These are phyloP conservation scores for Peromyscus leucopus DNA, from an alignment of 2,113 vertebrate species.

Conservation along the genomic window DNA sequence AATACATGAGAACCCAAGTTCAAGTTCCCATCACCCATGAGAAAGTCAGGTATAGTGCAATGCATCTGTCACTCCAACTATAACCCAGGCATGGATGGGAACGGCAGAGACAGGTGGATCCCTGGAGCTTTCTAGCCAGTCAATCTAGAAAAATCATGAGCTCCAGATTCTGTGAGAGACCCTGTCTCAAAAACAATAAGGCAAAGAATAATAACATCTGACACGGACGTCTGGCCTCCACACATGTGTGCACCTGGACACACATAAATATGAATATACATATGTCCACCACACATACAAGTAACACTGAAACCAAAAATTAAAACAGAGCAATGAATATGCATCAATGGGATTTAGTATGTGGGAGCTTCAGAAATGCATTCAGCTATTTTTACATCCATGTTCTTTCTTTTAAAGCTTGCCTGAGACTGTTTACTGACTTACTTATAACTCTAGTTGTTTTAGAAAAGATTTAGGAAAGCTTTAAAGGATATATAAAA, in stretches of 20 bases:
- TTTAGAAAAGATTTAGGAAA: conserved; percentile 51
- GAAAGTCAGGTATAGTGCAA: not conserved
- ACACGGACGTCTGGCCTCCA: not conserved
- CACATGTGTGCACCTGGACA: not conserved
- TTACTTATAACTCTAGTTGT: conserved; percentile 39
- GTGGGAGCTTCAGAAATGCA: not conserved
- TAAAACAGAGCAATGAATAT: not conserved
- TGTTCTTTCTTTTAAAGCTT: conserved; percentile 38
- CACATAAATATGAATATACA: not conserved
- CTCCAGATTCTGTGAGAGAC: not conserved
- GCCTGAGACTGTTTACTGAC: not conserved
- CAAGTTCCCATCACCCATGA: too few species aligned
- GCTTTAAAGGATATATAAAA: conserved; percentile 29
- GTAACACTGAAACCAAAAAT: not conserved
- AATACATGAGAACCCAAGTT: not conserved
- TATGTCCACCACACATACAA: not conserved
- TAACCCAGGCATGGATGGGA: not conserved
- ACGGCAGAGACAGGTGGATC: not conserved
- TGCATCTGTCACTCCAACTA: too few species aligned
- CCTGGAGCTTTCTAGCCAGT: not conserved
- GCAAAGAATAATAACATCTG: not conserved
- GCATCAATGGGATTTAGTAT: not conserved
- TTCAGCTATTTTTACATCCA: conserved; percentile 8
- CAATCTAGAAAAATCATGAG: not conserved
- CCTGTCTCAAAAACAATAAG: not conserved